These are phyloP conservation scores for Hyles lineata DNA, from an alignment of 2,888 invertebrate genomes.

Conservation along the genomic window DNA sequence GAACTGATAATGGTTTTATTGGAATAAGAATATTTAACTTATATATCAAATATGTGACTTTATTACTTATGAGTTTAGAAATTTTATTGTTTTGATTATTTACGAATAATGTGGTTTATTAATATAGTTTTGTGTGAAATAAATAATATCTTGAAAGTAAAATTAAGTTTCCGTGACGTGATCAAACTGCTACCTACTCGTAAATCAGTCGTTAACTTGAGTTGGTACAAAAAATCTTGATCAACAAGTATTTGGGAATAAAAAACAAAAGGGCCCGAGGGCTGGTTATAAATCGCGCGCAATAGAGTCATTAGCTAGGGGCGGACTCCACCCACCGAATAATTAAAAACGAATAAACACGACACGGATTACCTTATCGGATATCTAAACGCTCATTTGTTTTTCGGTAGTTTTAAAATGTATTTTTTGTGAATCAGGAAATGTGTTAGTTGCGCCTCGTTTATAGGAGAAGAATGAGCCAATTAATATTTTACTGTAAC, in stretches of 20 bases:
- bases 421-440: neutral
- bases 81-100: neutral
- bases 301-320: constrained; percentile 83
- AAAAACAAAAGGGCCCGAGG: constrained; percentile 69
- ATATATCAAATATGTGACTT: neutral
- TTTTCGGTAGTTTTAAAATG: constrained; percentile 20
- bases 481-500: neutral
- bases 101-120: neutral
- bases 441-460: neutral
- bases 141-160: no score
- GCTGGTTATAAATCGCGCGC: constrained; percentile 74
- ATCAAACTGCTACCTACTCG: neutral
- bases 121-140: neutral
- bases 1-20: neutral
- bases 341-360: constrained; percentile 84
- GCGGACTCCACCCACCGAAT: constrained; percentile 75
- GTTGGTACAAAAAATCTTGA: constrained; percentile 51
- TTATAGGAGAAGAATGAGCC: neutral
- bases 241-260: constrained; percentile 65
- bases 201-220: neutral
- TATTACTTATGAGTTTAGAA: no score
- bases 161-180: neutral
- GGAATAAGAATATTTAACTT: neutral
- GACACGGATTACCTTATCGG: constrained; percentile 81
- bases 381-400: constrained; percentile 65